phyloP scores from a whole-genome alignment of 1,140 invertebrate genomes.

The Drosophila ficusphila region DNA sequence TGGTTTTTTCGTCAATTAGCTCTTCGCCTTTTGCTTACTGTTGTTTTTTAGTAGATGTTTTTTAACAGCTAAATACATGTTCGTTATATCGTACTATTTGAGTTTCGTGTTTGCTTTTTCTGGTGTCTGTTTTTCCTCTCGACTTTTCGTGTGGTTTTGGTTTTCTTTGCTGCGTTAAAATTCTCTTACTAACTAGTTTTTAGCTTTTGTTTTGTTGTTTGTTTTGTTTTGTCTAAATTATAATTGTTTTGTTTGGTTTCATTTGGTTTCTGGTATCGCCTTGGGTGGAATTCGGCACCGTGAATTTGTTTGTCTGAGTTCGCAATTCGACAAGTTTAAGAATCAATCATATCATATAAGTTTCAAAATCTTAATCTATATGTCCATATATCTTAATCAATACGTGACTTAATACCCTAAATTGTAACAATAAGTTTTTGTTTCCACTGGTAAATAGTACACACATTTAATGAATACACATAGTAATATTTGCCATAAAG shows the following conservation, averaged over 20 bases:
- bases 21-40: slow-evolving; percentile 38
- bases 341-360: slow-evolving; percentile 75
- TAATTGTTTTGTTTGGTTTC: slow-evolving; percentile 64
- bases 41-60: slow-evolving; percentile 46
- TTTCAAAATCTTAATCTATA: slow-evolving; percentile 68
- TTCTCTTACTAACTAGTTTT: slow-evolving; percentile 71
- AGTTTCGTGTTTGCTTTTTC: slow-evolving; percentile 49
- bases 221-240: slow-evolving; percentile 64
- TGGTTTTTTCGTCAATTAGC: slow-evolving; percentile 45
- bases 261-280: slow-evolving; percentile 73
- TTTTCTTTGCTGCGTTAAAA: slow-evolving; percentile 72
- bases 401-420: slow-evolving; percentile 74
- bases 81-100: slow-evolving; percentile 68
- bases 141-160: slow-evolving; percentile 27
- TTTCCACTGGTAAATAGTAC: slow-evolving; percentile 59
- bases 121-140: slow-evolving; percentile 44
- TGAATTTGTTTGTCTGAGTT: slow-evolving; percentile 66
- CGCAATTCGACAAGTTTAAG: slow-evolving; percentile 82
- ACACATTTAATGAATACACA: slow-evolving; percentile 73
- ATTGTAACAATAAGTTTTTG: slow-evolving; percentile 72
- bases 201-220: slow-evolving; percentile 28
- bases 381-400: slow-evolving; percentile 75
- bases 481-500: slow-evolving; percentile 58
- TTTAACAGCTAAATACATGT: slow-evolving; percentile 79
- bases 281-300: slow-evolving; percentile 60